A percentile compares a stretch with the other conserved stretches of the same genome.
phyloP scores from a whole-genome alignment of 2,797 vertebrate genomes.

The Echeneis naucrates region DNA sequence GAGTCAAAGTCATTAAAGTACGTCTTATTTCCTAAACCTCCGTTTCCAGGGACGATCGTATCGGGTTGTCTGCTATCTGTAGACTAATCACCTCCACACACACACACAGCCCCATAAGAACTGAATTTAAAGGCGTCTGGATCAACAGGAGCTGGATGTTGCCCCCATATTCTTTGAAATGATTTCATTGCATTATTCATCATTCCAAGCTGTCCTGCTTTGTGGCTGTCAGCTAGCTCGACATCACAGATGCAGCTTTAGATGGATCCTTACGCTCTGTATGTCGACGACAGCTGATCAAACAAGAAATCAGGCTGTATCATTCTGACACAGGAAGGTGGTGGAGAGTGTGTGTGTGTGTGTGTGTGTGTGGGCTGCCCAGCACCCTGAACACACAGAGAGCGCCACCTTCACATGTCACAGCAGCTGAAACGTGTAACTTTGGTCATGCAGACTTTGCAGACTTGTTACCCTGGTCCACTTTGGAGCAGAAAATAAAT shows the following conservation, averaged over 20 bases:
- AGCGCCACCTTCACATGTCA: background rate
- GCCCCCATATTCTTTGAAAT: constrained; percentile 33
- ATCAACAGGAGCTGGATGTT: constrained; percentile 52
- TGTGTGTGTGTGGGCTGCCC: constrained; percentile 3
- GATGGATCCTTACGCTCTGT: constrained; percentile 20
- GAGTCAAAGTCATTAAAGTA: constrained; percentile 68
- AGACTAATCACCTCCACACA: constrained; percentile 57
- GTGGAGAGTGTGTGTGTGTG: too few relatives aligned
- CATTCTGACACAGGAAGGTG: constrained; percentile 21
- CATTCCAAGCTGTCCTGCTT: constrained; percentile 53
- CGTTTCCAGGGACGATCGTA: constrained; percentile 47
- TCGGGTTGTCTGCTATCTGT: constrained; percentile 59
- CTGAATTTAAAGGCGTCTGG: constrained; percentile 33
- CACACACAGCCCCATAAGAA: constrained; percentile 6
- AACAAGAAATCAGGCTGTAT: constrained; percentile 19
- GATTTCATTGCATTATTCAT: constrained; percentile 66
- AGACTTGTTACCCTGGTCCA: constrained; percentile 42
- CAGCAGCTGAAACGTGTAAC: constrained; percentile 18
- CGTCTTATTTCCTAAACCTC: constrained; percentile 56
- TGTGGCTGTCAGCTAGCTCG: constrained; percentile 42
- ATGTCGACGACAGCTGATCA: constrained; percentile 37
- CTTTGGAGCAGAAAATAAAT: too few relatives aligned
- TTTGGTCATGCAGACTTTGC: constrained; percentile 33
- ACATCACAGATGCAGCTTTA: constrained; percentile 48
- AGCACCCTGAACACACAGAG: background rate